Conservation (phyloP, 2,797 vertebrate species). For the Diglossa cyanea region DNA sequence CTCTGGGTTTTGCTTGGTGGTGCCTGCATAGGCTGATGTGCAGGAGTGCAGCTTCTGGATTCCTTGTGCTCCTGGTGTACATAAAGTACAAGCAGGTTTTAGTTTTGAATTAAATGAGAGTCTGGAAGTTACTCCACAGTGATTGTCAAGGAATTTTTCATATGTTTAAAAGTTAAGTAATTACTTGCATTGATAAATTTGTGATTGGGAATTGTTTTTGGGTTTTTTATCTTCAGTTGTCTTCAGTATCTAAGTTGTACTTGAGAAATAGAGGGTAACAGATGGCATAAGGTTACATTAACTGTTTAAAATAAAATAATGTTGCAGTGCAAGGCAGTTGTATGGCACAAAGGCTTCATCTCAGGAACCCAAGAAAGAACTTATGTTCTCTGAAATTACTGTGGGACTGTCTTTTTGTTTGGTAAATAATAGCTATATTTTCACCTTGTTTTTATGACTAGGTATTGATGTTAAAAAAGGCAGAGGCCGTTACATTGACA, state of each 20-base stretch:
- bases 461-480: slow-evolving; percentile 96
- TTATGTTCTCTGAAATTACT: neutral
- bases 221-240: neutral
- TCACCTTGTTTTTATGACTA: slow-evolving; percentile 58
- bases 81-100: neutral
- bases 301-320: neutral
- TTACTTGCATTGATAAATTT: neutral
- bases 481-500: slow-evolving; percentile 92
- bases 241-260: neutral
- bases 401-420: neutral
- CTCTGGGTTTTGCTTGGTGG: neutral
- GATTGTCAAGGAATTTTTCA: neutral
- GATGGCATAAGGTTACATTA: neutral
- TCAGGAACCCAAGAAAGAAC: neutral
- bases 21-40: neutral
- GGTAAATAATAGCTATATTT: neutral
- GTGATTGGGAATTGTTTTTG: neutral
- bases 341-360: neutral
- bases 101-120: neutral
- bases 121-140: neutral
- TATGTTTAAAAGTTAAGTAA: neutral
- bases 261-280: neutral
- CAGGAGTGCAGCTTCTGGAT: neutral
- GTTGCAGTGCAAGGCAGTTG: neutral
- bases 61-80: neutral